Conservation (phyloP, 2,888 invertebrate species). For the Ophion costatus region DNA sequence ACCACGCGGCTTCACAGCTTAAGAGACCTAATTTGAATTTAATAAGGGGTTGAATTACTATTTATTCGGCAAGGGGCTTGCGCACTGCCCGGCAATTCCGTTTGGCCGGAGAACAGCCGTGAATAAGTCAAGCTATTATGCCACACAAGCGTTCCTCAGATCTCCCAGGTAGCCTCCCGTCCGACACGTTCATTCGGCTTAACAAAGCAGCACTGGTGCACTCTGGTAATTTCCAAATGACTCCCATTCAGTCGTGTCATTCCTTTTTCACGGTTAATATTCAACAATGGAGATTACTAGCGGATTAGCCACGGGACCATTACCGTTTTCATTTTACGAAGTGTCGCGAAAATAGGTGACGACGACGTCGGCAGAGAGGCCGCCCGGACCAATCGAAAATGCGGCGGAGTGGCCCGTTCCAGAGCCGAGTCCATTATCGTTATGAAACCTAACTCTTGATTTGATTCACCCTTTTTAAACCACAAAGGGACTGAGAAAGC, state of each 20-base stretch:
- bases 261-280: constrained; percentile 27
- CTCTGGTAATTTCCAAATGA: constrained; percentile 7
- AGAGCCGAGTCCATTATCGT: constrained; percentile 69
- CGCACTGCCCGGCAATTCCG: constrained; percentile 45
- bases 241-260: neutral
- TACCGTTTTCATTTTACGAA: constrained; percentile 48
- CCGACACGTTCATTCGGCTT: constrained; percentile 13
- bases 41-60: constrained; percentile 78
- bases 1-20: constrained; percentile 39
- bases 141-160: constrained; percentile 8
- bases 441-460: constrained; percentile 68
- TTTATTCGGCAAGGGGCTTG: constrained; percentile 64
- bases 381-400: constrained; percentile 40
- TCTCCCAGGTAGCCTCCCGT: constrained; percentile 10
- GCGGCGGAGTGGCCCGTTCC: constrained; percentile 10
- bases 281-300: constrained; percentile 54
- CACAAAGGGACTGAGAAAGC: constrained; percentile 58
- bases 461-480: constrained; percentile 66
- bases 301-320: constrained; percentile 36
- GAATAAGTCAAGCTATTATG: constrained; percentile 17
- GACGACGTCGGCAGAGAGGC: neutral
- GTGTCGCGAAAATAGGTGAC: constrained; percentile 49
- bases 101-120: constrained; percentile 38
- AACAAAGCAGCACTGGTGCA: constrained; percentile 3
- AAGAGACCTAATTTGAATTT: constrained; percentile 78